Evolutionary conservation across 2,888 invertebrate species (phyloP), one percentile per base, ranked within the genome.

Genomic region (Macroteleia sp.): DNA sequence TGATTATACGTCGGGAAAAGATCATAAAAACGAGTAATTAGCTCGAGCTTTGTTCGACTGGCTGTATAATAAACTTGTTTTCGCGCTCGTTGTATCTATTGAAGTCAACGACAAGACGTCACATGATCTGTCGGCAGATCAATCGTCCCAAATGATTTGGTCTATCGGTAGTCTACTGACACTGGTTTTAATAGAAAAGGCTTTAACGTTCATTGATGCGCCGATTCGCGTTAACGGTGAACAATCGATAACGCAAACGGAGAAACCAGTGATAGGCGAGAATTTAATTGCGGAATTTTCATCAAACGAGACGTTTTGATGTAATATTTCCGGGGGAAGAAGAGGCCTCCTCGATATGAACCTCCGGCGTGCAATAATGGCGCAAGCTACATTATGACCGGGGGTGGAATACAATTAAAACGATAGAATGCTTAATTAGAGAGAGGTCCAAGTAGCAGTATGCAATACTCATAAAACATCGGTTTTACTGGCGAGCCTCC

Each of bases 21-120:
- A 88, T 89, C 86, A 87, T 88, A 87, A 88, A 88, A 84, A 85
- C 82, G 83, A 86, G 87, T 89, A 88, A 89, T 89, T 88, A 89
- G 85, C 84, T 82, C 83, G 78, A 82, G 86, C 87, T 87, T 89
- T 88, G 87, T 89, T 87, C 85, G 64, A 66, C 61, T 19, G 50
- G 42, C 48, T 69, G 50, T 66, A 76, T 70, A 78, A 79, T 76
- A 74, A 78, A 67, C 50, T 57, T 79, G 78, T 69, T 77, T 73
- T 69, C 62, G 69, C 19, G 52, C 48, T 66, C 77, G 67, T 74
- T 77, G 77, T 75, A 67, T 50, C 67, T 34, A 66, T 52, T 48
- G 39, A 61, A 66, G 54, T 66, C 71, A 67, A 46, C 44, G 46
- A 59, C 48, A 36, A 50, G 36, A 44, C 36, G 32, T 73, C 59